phyloP scores from a whole-genome alignment of 2,888 invertebrate species.

The Heliconius cydno region DNA sequence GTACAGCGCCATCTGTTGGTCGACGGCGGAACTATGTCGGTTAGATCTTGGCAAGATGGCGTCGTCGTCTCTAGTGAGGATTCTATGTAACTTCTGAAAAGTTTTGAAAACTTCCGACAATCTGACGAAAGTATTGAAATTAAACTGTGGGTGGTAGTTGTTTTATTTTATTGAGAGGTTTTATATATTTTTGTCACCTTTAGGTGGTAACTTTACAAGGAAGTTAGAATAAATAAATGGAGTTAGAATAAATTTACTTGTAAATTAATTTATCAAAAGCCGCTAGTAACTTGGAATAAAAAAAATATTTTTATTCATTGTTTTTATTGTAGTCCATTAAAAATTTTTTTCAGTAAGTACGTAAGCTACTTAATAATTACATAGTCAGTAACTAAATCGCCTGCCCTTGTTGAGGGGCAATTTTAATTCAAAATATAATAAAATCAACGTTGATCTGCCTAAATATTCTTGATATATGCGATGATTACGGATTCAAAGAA shows the following conservation, averaged over 20 bases:
- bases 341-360: too few species aligned
- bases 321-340: too few species aligned
- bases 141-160: not conserved
- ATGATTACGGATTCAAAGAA: too few species aligned
- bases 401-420: too few species aligned
- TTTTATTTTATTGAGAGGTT: not conserved
- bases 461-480: too few species aligned
- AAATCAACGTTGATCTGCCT: too few species aligned
- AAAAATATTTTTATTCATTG: too few species aligned
- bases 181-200: not conserved
- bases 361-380: too few species aligned
- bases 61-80: conserved; percentile 55
- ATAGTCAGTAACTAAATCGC: too few species aligned
- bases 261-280: not conserved
- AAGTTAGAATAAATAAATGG: too few species aligned
- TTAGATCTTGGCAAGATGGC: conserved; percentile 68
- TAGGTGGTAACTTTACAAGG: not conserved
- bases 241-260: not conserved
- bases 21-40: conserved; percentile 56
- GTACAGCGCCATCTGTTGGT: conserved; percentile 64
- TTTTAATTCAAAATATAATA: too few species aligned
- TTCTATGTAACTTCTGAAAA: conserved; percentile 34
- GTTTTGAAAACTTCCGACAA: conserved; percentile 28
- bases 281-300: not conserved
- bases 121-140: conserved; percentile 1